Base-by-base conservation (phyloP, 2,797 vertebrate species). In the Diplodus puntazzo region DNA sequence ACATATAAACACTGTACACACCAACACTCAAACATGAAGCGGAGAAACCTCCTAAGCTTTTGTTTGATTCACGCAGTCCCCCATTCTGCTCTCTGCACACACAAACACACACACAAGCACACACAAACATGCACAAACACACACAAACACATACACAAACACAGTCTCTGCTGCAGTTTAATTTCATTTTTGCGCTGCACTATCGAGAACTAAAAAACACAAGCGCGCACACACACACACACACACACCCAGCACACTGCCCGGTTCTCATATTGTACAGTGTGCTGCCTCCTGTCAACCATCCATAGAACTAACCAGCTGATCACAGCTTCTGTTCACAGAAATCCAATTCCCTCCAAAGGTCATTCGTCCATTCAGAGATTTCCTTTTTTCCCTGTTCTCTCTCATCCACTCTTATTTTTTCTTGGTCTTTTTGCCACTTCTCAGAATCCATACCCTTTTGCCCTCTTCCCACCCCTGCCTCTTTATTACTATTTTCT, bases 261-360 rank as follows among this genome's bases (percentile, higher is more conserved):
- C 46, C 20, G 34, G 50, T 50, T 65, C 53, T 73, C 62, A 55
- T 5, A 61, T 67, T 45, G 50, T 77, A 66, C 55, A 46, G 62
- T 79, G 64, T 60, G 48, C 69, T 62, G 65, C 5, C 67, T 82
- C 64, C 67, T 77, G 57, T 84, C 62, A 77, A 72, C 57, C 69
- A 79, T 77, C 73, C 65, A 86, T 30, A 76, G n/a, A 85, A 76
- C 69, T 78, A 69, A 83, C 71, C 82, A 75, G 79, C 68, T 84
- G 88, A 92, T 87, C 75, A 81, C 70, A 85, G 78, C 65, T 73
- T 85, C 83, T 77, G 82, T 79, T 79, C 79, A 73, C 65, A 87
- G 69, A 77, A 92, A 89, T 88, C 80, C 84, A 88, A 86, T 88
- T 88, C 83, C 74, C 81, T 74, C 69, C 72, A 79, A 86, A 84